Percentiles rank a stretch among this genome's conserved stretches.
Evolutionary conservation across 1,140 invertebrate genomes (phyloP).

Genomic region (Lethocerus indicus): DNA sequence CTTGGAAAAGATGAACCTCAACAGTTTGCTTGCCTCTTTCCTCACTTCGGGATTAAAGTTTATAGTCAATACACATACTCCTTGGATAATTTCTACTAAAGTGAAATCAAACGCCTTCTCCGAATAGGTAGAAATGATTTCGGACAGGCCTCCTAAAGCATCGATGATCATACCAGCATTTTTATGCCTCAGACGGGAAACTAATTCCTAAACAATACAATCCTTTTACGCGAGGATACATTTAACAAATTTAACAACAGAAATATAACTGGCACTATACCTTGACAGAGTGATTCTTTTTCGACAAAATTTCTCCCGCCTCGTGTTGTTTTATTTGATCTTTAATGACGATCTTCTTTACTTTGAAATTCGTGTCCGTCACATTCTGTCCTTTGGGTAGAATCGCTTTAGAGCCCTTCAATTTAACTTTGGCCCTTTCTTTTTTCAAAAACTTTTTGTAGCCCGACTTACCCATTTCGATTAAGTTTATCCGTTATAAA

Average conservation of each 20-base stretch:
- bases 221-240: neutral
- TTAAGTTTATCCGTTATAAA: neutral
- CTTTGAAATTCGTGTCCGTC: constrained; percentile 73
- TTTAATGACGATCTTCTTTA: constrained; percentile 65
- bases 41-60: constrained; percentile 56
- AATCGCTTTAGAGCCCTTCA: constrained; percentile 44
- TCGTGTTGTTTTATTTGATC: constrained; percentile 51
- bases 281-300: constrained; percentile 50
- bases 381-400: constrained; percentile 65
- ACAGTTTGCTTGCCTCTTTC: constrained; percentile 42
- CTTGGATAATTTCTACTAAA: constrained; percentile 46
- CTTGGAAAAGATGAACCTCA: constrained; percentile 41
- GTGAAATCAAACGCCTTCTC: constrained; percentile 34
- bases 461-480: neutral
- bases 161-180: constrained; percentile 50
- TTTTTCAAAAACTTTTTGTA: constrained; percentile 45
- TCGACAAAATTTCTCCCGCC: constrained; percentile 41
- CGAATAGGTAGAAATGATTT: constrained; percentile 38
- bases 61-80: constrained; percentile 43
- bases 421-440: constrained; percentile 60
- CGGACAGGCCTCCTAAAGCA: constrained; percentile 49
- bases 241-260: constrained; percentile 4
- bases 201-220: constrained; percentile 38
- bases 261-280: constrained; percentile 9
- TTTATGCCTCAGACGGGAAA: constrained; percentile 58